phyloP scores from a whole-genome alignment of 2,888 invertebrate species.

The Pristionchus maxplancki region DNA sequence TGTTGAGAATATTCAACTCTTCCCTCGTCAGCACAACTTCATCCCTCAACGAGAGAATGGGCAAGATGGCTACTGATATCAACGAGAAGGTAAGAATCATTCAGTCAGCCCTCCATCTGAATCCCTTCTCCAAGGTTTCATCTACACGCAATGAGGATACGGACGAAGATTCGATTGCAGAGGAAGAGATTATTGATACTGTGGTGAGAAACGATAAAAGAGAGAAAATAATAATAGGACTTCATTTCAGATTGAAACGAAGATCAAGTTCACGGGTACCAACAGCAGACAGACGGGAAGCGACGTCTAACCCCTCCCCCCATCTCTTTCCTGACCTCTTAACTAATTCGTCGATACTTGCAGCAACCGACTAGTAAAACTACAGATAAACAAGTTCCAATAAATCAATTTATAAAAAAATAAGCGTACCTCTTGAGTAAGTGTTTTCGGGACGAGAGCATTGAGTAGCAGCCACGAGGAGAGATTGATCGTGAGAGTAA shows the following conservation, averaged over 20 bases:
- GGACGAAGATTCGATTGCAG: background rate
- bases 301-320: background rate
- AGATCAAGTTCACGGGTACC: conserved; percentile 10
- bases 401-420: background rate
- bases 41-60: conserved; percentile 3
- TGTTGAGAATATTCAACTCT: background rate
- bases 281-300: conserved; percentile 15
- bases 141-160: background rate
- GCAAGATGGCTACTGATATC: background rate
- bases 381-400: background rate
- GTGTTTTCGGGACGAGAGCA: conserved; percentile 72
- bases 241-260: background rate
- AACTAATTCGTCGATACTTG: background rate
- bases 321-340: background rate
- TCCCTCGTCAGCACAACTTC: background rate
- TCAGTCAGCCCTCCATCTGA: too few species aligned
- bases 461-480: conserved; percentile 76
- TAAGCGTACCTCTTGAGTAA: conserved; percentile 53
- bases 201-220: background rate
- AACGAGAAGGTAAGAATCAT: background rate
- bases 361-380: background rate
- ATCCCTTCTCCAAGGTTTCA: background rate
- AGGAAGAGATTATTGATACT: background rate
- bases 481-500: conserved; percentile 74
- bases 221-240: background rate